A percentile compares a stretch with the other conserved stretches of the same genome.
phyloP scores from a whole-genome alignment of 2,888 invertebrate genomes.

The Eupithecia inturbata region DNA sequence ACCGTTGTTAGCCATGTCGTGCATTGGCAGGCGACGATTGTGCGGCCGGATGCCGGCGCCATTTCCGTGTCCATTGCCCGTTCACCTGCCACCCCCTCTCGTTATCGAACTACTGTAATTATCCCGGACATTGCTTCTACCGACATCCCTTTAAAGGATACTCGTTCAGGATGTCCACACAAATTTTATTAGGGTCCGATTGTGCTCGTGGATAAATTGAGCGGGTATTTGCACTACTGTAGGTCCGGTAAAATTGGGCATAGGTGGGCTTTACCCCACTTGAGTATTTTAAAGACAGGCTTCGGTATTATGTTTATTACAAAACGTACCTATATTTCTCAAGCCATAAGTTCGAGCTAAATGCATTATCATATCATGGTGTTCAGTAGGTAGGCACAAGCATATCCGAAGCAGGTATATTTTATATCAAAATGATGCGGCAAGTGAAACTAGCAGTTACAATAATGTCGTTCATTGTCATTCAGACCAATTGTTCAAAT shows the following conservation, averaged over 20 bases:
- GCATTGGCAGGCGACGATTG: slow-evolving; percentile 59
- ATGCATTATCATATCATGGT: neutral
- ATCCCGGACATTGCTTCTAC: slow-evolving; percentile 39
- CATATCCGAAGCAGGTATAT: neutral
- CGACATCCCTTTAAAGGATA: slow-evolving; percentile 26
- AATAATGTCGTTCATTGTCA: slow-evolving; percentile 2
- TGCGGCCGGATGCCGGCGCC: slow-evolving; percentile 74
- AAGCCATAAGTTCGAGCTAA: neutral
- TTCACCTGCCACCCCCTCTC: slow-evolving; percentile 58
- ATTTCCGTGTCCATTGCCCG: slow-evolving; percentile 70
- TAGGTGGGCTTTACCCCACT: neutral
- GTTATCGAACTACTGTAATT: slow-evolving; percentile 64
- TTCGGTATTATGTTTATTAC: neutral
- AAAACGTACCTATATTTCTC: neutral
- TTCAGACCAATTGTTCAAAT: slow-evolving; percentile 3
- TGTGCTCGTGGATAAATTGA: slow-evolving; percentile 10
- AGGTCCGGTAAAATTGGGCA: neutral
- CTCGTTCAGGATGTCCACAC: slow-evolving; percentile 20
- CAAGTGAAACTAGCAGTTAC: neutral
- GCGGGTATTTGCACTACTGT: neutral
- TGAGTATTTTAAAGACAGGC: neutral
- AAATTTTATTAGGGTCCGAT: slow-evolving; percentile 21
- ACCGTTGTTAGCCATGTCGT: slow-evolving; percentile 39
- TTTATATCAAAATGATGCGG: neutral
- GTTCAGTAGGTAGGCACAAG: neutral